Conservation (phyloP, 2,797 vertebrate species). For the Halcyon leucocephala region DNA sequence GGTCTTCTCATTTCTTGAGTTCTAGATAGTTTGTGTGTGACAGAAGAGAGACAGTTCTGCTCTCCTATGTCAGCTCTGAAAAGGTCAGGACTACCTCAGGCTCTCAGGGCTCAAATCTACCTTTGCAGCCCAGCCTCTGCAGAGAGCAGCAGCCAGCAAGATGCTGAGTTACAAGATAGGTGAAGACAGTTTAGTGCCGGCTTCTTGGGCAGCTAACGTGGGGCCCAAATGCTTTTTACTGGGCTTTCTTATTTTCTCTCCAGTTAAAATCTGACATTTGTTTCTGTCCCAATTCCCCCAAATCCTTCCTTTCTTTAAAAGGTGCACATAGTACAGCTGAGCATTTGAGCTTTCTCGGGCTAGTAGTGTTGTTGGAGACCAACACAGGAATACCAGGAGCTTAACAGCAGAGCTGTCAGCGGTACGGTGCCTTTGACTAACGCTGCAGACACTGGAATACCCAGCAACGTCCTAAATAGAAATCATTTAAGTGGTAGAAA, state of each 20-base stretch:
- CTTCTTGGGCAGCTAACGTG: neutral
- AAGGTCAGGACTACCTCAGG: neutral
- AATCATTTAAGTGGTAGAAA: neutral
- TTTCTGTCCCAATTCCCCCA: neutral
- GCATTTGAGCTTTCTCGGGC: neutral
- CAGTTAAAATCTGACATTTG: neutral
- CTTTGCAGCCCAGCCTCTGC: neutral
- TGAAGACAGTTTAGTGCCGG: neutral
- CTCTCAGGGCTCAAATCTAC: neutral
- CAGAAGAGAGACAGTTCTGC: neutral
- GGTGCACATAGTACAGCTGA: neutral
- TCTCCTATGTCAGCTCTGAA: neutral
- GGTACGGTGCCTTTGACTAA: neutral
- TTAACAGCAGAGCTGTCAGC: neutral
- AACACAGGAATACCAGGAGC: neutral
- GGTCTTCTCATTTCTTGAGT: neutral
- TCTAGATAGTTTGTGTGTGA: neutral
- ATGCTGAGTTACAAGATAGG: neutral
- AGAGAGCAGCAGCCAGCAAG: neutral
- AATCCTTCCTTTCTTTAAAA: neutral
- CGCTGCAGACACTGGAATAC: neutral
- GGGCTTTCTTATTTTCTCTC: neutral
- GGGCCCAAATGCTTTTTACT: neutral
- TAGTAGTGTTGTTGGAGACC: neutral
- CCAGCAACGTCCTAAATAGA: neutral